phyloP scores from a whole-genome alignment of 2,888 invertebrate genomes.

The Temnothorax rugatulus region DNA sequence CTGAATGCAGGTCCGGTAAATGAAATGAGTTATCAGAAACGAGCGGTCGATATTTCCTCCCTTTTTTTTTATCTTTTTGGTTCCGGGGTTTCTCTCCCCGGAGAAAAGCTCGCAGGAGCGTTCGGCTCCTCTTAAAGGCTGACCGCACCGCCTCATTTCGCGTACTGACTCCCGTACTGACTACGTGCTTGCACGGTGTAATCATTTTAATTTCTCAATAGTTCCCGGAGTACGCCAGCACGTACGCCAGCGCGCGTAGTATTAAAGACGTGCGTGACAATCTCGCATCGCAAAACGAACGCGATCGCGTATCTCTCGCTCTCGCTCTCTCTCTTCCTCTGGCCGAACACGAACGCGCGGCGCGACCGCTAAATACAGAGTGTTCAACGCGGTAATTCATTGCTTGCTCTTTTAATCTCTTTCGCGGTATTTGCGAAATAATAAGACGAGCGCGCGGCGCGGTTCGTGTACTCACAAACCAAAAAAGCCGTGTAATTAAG shows the following conservation, averaged over 20 bases:
- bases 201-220: constrained; percentile 32
- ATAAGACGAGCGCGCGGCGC: constrained; percentile 3
- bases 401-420: constrained; percentile 35
- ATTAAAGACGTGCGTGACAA: constrained; percentile 50
- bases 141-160: neutral
- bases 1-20: constrained; percentile 24
- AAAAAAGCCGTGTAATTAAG: constrained; percentile 32
- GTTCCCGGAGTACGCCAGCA: neutral
- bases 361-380: constrained; percentile 21
- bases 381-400: constrained; percentile 31
- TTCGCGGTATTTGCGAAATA: constrained; percentile 26
- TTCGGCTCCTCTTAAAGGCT: neutral
- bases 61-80: neutral
- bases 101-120: neutral
- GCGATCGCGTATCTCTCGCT: neutral
- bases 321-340: neutral
- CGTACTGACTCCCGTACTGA: neutral
- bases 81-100: neutral
- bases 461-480: neutral
- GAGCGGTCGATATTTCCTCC: neutral
- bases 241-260: constrained; percentile 8
- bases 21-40: constrained; percentile 41
- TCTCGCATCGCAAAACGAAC: constrained; percentile 28
- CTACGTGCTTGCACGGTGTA: constrained; percentile 23
- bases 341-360: neutral